Percentiles rank a stretch among this genome's conserved stretches.
Conservation (phyloP, 1,140 invertebrate genomes). For the Drosophila bocqueti region DNA sequence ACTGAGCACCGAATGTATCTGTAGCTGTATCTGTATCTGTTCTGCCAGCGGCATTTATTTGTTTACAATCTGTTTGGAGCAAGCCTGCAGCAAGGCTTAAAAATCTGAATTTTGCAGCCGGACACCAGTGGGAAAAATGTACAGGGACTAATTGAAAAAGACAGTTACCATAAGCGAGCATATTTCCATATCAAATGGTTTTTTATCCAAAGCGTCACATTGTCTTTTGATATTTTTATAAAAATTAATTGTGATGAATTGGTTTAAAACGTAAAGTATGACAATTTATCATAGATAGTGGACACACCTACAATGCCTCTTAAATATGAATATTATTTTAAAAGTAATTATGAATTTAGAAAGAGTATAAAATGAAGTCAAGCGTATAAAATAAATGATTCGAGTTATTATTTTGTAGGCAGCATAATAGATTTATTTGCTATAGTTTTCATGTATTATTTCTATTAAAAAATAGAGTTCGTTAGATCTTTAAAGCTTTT, state of each 20-base stretch:
- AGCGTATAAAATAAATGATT: not conserved
- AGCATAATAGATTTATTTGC: not conserved
- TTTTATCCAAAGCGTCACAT: constrained; percentile 26
- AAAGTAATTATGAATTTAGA: not conserved
- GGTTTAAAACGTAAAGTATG: not conserved
- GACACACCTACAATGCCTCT: too few relatives aligned
- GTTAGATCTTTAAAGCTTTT: not conserved
- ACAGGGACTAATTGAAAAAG: constrained; percentile 69
- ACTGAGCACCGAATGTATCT: constrained; percentile 55
- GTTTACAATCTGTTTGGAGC: constrained; percentile 78
- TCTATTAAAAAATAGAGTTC: not conserved
- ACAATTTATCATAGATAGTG: not conserved
- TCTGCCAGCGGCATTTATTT: constrained; percentile 74
- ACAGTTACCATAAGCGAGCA: constrained; percentile 44
- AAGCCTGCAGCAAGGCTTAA: constrained; percentile 73
- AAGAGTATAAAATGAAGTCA: not conserved
- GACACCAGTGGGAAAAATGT: constrained; percentile 15
- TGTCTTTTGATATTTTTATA: constrained; percentile 20
- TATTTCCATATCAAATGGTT: constrained; percentile 10
- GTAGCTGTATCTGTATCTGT: constrained; percentile 5
- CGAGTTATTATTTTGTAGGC: not conserved
- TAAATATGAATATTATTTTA: not conserved
- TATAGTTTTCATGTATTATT: not conserved
- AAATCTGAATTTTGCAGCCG: constrained; percentile 73
- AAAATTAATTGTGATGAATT: constrained; percentile 1